These are phyloP conservation scores for Globicephala melas DNA, from an alignment of 2,113 vertebrate genomes.

Conservation along the genomic window DNA sequence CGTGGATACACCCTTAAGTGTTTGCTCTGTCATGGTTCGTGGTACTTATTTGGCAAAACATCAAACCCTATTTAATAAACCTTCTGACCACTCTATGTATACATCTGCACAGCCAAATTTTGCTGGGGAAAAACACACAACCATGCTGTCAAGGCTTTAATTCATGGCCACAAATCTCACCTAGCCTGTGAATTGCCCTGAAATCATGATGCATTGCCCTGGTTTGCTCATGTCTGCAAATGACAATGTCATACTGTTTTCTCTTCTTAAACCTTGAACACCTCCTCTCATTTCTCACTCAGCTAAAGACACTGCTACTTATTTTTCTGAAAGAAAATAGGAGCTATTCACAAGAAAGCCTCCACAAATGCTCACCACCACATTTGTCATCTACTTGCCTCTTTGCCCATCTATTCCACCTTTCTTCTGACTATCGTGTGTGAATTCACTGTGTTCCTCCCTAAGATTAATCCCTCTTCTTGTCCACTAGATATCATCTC, in stretches of 20 bases:
- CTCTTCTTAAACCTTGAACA: not conserved
- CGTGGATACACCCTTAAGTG: not conserved
- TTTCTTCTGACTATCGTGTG: not conserved
- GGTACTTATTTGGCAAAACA: not conserved
- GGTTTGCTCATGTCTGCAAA: not conserved
- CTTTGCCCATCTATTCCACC: too few species aligned
- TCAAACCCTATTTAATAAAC: not conserved
- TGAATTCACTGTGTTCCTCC: not conserved
- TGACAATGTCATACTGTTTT: not conserved
- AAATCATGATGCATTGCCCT: not conserved
- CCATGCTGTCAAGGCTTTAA: not conserved
- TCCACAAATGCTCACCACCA: not conserved
- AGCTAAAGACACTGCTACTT: not conserved
- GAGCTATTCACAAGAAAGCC: not conserved
- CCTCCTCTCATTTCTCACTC: not conserved
- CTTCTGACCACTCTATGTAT: not conserved
- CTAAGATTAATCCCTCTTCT: not conserved
- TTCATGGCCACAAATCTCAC: not conserved
- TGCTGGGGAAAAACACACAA: not conserved
- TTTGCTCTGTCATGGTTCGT: not conserved
- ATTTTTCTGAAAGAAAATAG: not conserved
- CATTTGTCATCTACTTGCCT: not conserved
- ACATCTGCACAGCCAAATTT: not conserved
- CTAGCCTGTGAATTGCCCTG: too few species aligned
- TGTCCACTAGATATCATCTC: not conserved